Evolutionary conservation across 2,113 vertebrate genomes (phyloP).

Genomic region (Odontesthes bonariensis): DNA sequence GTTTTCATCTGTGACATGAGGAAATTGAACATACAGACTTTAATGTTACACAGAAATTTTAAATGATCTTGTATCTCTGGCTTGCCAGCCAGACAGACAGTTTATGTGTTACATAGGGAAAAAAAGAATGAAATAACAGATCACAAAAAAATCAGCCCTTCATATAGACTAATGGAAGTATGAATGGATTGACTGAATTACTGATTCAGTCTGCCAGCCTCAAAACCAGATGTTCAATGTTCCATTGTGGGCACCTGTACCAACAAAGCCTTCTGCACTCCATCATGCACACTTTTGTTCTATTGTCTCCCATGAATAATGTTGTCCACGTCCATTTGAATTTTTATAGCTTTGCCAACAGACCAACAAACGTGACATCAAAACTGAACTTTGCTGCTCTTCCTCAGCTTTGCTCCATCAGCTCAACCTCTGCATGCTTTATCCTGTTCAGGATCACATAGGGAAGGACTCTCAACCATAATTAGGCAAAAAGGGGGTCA

Average conservation of each 20-base stretch:
- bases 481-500: neutral
- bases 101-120: neutral
- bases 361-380: slow-evolving; percentile 7
- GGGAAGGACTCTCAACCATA: no score
- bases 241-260: slow-evolving; percentile 5
- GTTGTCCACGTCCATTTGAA: neutral
- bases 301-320: neutral
- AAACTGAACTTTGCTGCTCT: neutral
- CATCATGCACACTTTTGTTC: slow-evolving; percentile 16
- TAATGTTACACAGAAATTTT: neutral
- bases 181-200: neutral
- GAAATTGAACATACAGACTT: neutral
- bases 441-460: neutral
- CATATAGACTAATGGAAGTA: neutral
- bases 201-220: neutral
- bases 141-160: neutral
- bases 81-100: neutral
- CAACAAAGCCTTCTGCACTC: slow-evolving; percentile 17
- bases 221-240: slow-evolving; percentile 19
- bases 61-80: neutral
- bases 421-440: neutral
- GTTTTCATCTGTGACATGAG: neutral
- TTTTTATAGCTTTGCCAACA: slow-evolving; percentile 12
- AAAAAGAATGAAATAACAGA: neutral
- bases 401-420: neutral